Conservation (phyloP, 2,797 vertebrate species). For the Pseudocheirus occidentalis region DNA sequence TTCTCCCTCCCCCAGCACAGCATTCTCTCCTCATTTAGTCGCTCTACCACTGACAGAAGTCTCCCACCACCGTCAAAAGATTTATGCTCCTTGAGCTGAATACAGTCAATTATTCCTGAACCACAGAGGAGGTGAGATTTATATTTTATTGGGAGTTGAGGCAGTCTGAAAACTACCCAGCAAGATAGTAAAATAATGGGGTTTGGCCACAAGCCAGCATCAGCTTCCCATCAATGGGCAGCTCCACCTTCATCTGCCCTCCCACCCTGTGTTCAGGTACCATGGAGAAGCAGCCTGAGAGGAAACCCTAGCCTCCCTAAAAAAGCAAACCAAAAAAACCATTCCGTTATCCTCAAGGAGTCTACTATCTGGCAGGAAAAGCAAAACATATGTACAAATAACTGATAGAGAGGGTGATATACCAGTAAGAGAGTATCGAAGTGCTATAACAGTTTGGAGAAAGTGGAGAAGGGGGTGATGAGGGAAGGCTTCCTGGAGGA, state of each 20-base stretch:
- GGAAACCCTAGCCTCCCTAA: not conserved
- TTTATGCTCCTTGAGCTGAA: constrained; percentile 16
- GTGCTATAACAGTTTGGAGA: not conserved
- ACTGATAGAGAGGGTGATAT: not conserved
- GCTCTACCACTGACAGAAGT: not conserved
- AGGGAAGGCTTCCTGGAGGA: not conserved
- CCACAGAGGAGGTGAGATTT: not conserved
- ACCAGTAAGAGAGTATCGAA: not conserved
- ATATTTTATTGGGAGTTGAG: not conserved
- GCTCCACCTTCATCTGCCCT: not conserved
- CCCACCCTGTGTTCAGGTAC: not conserved
- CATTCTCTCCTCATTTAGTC: not conserved
- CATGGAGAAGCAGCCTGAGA: not conserved
- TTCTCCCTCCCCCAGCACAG: not conserved
- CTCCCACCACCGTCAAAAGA: not conserved
- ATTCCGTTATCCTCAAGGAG: not conserved
- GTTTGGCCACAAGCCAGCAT: not conserved
- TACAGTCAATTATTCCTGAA: not conserved
- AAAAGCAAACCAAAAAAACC: not conserved
- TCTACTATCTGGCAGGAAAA: not conserved
- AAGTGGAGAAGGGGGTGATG: not conserved
- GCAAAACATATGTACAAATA: not conserved
- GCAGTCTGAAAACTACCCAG: not conserved
- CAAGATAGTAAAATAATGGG: not conserved
- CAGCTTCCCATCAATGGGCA: not conserved